A percentile compares a stretch with the other conserved stretches of the same genome.
These are phyloP conservation scores for Mizuhopecten yessoensis DNA, from an alignment of 1,140 invertebrate genomes.

Conservation along the genomic window DNA sequence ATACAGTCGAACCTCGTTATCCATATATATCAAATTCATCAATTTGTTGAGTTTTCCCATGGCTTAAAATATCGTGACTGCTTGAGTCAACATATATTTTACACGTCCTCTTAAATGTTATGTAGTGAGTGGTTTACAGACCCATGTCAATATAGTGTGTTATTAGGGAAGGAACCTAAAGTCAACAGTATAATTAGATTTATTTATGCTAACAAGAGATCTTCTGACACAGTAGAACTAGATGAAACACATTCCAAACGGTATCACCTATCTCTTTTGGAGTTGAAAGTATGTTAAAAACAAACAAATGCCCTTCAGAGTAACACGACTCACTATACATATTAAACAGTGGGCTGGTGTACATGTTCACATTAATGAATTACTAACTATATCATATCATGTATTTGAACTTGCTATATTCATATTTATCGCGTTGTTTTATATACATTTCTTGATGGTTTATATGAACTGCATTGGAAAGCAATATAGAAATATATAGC, in stretches of 20 bases:
- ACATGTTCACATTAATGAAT: too few species aligned
- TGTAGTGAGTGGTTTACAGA: background rate
- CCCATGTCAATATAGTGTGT: background rate
- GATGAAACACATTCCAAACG: background rate
- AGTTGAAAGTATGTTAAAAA: background rate
- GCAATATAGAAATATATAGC: too few species aligned
- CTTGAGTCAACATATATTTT: conserved; percentile 6
- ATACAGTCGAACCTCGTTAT: too few species aligned
- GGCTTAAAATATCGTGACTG: background rate
- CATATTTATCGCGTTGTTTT: too few species aligned
- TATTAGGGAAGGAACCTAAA: background rate
- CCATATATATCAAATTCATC: background rate
- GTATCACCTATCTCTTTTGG: background rate
- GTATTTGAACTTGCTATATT: too few species aligned
- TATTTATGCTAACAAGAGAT: background rate
- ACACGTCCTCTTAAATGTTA: background rate
- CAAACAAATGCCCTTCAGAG: background rate
- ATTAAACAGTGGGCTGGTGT: too few species aligned
- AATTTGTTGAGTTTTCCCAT: background rate
- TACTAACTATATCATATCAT: too few species aligned
- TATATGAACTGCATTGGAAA: too few species aligned
- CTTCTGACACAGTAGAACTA: background rate
- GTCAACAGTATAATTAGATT: conserved; percentile 32
- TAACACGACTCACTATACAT: too few species aligned
- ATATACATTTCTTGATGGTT: too few species aligned